phyloP scores from a whole-genome alignment of 2,888 invertebrate species.

The Philopedon plagiatum region DNA sequence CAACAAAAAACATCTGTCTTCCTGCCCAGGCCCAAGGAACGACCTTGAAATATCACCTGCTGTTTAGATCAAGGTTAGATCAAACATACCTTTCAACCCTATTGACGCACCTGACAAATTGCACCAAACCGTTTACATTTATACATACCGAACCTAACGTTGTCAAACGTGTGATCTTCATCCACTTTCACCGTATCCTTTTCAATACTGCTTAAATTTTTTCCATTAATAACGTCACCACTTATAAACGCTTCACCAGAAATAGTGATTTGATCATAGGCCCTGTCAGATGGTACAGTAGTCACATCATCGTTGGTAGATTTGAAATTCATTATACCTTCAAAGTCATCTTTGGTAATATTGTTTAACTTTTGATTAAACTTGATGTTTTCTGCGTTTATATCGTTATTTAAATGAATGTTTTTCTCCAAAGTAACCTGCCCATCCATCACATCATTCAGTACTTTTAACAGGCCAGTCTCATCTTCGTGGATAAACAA shows the following conservation, averaged over 20 bases:
- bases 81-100: too few relatives aligned
- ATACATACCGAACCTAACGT: slow-evolving; percentile 67
- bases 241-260: slow-evolving; percentile 62
- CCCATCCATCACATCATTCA: slow-evolving; percentile 40
- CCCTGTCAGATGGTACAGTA: slow-evolving; percentile 53
- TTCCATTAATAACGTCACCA: slow-evolving; percentile 65
- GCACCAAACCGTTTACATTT: background rate
- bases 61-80: too few relatives aligned
- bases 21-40: too few relatives aligned
- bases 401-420: slow-evolving; percentile 51
- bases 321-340: slow-evolving; percentile 65
- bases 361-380: slow-evolving; percentile 68
- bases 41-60: too few relatives aligned
- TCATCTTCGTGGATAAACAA: slow-evolving; percentile 54
- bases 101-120: too few relatives aligned
- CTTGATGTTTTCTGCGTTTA: slow-evolving; percentile 65
- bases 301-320: slow-evolving; percentile 63
- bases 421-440: slow-evolving; percentile 51
- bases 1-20: too few relatives aligned
- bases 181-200: slow-evolving; percentile 65
- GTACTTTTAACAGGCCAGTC: slow-evolving; percentile 36
- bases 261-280: slow-evolving; percentile 62
- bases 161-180: slow-evolving; percentile 63
- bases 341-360: slow-evolving; percentile 66
- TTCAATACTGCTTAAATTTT: slow-evolving; percentile 63